Evolutionary conservation across 1,140 invertebrate species (phyloP).

Genomic region (Drosophila nigromelanica): DNA sequence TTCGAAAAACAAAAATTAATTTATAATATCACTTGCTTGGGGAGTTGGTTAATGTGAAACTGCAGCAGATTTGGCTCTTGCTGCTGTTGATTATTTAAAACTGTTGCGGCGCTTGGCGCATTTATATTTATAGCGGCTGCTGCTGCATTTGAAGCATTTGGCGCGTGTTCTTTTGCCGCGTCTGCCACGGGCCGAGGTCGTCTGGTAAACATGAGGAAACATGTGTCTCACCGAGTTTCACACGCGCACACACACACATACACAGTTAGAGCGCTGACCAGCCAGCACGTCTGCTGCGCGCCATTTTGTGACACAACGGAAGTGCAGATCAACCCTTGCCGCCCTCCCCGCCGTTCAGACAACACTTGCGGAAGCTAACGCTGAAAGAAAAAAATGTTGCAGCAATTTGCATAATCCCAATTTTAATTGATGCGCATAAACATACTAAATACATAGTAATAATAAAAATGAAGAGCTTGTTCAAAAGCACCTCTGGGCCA

Average conservation of each 20-base stretch:
- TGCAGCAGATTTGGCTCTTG: background rate
- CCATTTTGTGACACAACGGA: constrained; percentile 49
- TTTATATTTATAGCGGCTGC: constrained; percentile 46
- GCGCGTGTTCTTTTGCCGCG: constrained; percentile 56
- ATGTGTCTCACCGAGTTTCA: constrained; percentile 48
- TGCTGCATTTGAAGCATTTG: constrained; percentile 11
- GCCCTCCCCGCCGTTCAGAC: background rate
- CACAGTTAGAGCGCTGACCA: constrained; percentile 3
- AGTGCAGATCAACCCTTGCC: constrained; percentile 8
- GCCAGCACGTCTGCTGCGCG: constrained; percentile 44
- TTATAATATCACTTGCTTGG: background rate
- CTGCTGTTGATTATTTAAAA: constrained; percentile 53
- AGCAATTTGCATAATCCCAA: background rate
- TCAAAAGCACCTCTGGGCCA: background rate
- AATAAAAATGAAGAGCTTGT: background rate
- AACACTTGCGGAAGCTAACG: constrained; percentile 34
- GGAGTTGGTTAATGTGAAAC: background rate
- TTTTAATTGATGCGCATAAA: constrained; percentile 31
- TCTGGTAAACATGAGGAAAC: constrained; percentile 63
- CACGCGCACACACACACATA: constrained; percentile 25
- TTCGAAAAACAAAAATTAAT: background rate
- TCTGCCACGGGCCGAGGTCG: constrained; percentile 35
- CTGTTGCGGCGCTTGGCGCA: constrained; percentile 45
- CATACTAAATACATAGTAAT: too few species aligned
- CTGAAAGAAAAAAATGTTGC: constrained; percentile 29